Conservation (phyloP, 2,888 invertebrate genomes). For the Noctuana brunneofusca region DNA sequence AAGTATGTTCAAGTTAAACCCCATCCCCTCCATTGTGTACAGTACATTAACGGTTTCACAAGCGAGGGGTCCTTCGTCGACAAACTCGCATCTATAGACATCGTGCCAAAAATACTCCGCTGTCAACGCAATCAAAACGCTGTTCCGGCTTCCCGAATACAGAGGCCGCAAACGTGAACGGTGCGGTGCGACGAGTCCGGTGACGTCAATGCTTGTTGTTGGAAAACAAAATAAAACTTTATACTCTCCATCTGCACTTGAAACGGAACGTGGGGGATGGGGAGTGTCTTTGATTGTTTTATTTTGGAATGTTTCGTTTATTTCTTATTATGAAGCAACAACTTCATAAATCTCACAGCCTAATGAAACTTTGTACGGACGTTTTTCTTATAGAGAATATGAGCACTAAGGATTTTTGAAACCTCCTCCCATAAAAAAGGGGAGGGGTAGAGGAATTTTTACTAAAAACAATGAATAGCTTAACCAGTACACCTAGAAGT, state of each 20-base stretch:
- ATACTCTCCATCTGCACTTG: neutral
- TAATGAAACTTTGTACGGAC: no score
- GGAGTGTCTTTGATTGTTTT: neutral
- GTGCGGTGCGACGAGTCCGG: neutral
- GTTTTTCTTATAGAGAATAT: no score
- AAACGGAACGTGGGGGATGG: neutral
- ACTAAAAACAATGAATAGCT: no score
- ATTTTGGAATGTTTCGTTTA: neutral
- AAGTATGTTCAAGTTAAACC: neutral
- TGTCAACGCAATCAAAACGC: conserved; percentile 7
- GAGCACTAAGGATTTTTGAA: no score
- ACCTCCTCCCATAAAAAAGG: no score
- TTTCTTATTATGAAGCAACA: neutral
- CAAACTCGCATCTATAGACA: conserved; percentile 1
- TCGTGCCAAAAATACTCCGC: conserved; percentile 14
- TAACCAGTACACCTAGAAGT: no score
- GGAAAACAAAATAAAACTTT: neutral
- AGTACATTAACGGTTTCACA: neutral
- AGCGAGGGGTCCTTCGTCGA: neutral
- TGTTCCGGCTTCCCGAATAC: conserved; percentile 14
- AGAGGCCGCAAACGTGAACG: neutral
- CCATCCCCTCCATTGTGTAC: neutral
- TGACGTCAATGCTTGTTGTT: conserved; percentile 11
- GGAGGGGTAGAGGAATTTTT: no score
- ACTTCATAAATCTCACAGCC: no score